Evolutionary conservation across 2,113 vertebrate genomes (phyloP).

Genomic region (Psilopsiagon aymara): DNA sequence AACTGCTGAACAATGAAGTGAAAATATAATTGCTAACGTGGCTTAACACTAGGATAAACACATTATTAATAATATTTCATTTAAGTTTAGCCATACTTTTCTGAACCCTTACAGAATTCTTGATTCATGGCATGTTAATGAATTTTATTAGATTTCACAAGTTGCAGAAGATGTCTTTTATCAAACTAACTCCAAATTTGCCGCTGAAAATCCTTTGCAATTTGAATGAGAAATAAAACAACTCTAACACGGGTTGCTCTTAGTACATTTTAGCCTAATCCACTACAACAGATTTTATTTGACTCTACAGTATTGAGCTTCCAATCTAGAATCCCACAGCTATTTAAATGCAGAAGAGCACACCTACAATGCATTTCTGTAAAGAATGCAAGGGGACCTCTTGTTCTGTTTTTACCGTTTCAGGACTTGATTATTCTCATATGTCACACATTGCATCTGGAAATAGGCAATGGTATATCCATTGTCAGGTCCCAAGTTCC

Average conservation of each 20-base stretch:
- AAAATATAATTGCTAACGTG: constrained; percentile 39
- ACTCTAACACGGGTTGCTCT: constrained; percentile 8
- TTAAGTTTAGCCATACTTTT: constrained; percentile 57
- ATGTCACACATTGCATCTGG: background rate
- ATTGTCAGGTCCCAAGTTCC: background rate
- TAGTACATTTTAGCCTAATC: constrained; percentile 5
- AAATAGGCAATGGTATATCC: background rate
- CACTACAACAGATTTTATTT: constrained; percentile 33
- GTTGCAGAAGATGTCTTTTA: constrained; percentile 50
- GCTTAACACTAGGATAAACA: constrained; percentile 66
- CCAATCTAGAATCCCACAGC: background rate
- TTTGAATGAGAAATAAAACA: constrained; percentile 49
- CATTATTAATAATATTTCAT: constrained; percentile 44
- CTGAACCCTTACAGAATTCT: constrained; percentile 58
- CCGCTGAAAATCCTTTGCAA: constrained; percentile 21
- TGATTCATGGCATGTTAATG: constrained; percentile 62
- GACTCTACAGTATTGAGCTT: background rate
- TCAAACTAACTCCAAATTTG: constrained; percentile 29
- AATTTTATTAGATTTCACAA: constrained; percentile 67
- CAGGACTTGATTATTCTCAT: constrained; percentile 13
- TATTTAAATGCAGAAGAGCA: background rate
- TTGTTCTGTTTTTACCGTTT: constrained; percentile 9
- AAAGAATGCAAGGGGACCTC: background rate
- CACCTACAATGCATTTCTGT: background rate
- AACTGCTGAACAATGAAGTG: constrained; percentile 68